Conservation (phyloP, 2,888 invertebrate species). For the Stenodema calcarata region DNA sequence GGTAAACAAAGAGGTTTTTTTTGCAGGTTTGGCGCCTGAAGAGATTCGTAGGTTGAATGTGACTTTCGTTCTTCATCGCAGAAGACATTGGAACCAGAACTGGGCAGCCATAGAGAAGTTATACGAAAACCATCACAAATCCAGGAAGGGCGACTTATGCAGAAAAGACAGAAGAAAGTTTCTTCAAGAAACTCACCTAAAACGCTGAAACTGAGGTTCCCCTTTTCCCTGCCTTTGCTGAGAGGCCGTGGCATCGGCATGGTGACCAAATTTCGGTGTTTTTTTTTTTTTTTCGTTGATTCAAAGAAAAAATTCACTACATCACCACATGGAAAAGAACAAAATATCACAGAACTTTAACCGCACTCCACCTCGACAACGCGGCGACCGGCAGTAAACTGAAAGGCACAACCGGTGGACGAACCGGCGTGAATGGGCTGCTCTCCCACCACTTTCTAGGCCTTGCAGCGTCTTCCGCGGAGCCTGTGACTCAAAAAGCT, state of each 20-base stretch:
- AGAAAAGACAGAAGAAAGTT: not conserved
- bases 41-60: too few species aligned
- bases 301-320: not conserved
- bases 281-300: not conserved
- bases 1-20: too few species aligned
- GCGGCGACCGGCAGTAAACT: conserved; percentile 18
- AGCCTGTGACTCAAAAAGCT: not conserved
- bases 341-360: not conserved
- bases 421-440: not conserved
- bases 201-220: conserved; percentile 45
- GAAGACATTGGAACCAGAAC: too few species aligned
- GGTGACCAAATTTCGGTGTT: not conserved
- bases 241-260: conserved; percentile 45
- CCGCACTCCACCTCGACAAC: not conserved
- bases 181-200: conserved; percentile 12
- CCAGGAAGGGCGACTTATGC: not conserved
- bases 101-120: too few species aligned
- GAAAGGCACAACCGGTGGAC: not conserved
- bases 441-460: not conserved
- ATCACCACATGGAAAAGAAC: not conserved
- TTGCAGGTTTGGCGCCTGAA: too few species aligned
- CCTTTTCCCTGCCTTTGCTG: conserved; percentile 31
- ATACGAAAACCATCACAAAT: too few species aligned
- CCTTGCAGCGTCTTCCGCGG: not conserved
- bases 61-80: too few species aligned